Evolutionary conservation across 1,140 invertebrate genomes (phyloP), one percentile per base, ranked within the genome.

Genomic region (Drosophila sechellia): DNA sequence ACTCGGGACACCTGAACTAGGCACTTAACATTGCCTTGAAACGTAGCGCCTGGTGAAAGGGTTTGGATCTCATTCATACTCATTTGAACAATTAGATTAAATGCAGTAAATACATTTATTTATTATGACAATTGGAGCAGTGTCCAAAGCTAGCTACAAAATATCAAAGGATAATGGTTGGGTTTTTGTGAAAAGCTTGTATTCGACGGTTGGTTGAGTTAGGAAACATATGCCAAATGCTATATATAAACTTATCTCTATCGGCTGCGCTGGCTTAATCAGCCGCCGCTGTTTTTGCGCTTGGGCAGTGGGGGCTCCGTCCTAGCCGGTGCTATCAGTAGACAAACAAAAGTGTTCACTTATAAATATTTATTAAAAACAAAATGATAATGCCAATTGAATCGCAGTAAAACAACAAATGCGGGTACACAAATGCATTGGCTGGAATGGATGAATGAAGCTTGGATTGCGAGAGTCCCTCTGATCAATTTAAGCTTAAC

Each of bases 261-360:
- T 64, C 42, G 25, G 13, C 58, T 37, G 15, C 13, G 42, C 15
- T 25, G 34, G 20, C 25, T 65, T 64, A 64, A 65, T 70, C 64
- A 70, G 49, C 35, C 35, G n/a, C 10, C 25, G 20, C 25, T 54
- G 31, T 68, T 69, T 25, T 66, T 66, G 43, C 20, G 22, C n/a
- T 25, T 55, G 20, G 20, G 10, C 6, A 15, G 6, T 10, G 40
- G 15, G 56, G 25, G 12, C 43, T 46, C 20, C 43, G 43, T 46
- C 20, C 22, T 48, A 48, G n/a, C 22, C n/a, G 40, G 17, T 57
- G 17, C 42, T 71, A 69, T 69, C 64, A 71, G 68, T 31, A 27
- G 42, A 48, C 69, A 63, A 65, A 65, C 61, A 64, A 64, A 39
- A 65, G 57, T 64, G 22, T 34, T 65, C 42, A 39, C 17, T 37